These are phyloP conservation scores for Scalopus aquaticus DNA, from an alignment of 2,113 vertebrate species.

Conservation along the genomic window DNA sequence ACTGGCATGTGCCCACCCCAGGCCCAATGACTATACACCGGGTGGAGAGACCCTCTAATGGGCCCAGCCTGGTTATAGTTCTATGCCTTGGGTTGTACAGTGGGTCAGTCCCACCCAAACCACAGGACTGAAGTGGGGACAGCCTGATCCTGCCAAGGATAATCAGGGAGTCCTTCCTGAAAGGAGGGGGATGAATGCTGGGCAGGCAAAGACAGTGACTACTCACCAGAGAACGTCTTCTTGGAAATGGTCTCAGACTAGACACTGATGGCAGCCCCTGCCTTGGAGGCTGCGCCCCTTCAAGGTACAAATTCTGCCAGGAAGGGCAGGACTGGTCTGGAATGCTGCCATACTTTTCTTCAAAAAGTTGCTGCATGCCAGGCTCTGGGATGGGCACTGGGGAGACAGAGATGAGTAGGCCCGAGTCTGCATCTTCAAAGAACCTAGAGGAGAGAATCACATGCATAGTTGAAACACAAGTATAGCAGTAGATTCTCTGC, in stretches of 20 bases:
- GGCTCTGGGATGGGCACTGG: not conserved
- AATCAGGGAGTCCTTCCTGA: not conserved
- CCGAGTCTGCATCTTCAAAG: not conserved
- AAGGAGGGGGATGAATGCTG: not conserved
- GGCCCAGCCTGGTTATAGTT: not conserved
- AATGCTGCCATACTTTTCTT: not conserved
- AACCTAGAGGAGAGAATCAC: not conserved
- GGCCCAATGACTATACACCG: not conserved
- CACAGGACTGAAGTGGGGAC: not conserved
- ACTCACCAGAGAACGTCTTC: not conserved
- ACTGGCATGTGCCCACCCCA: not conserved
- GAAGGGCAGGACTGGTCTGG: not conserved
- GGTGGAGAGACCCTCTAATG: not conserved
- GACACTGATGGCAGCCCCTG: not conserved
- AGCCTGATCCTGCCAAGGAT: not conserved
- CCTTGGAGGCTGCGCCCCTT: not conserved
- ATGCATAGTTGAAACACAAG: not conserved
- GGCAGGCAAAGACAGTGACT: not conserved
- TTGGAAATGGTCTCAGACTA: not conserved
- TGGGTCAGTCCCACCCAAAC: not conserved
- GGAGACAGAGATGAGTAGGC: not conserved
- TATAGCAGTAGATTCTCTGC: not conserved
- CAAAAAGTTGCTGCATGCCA: not conserved
- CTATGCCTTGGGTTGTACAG: not conserved
- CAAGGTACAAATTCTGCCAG: not conserved